Evolutionary conservation across 2,113 vertebrate species (phyloP), one percentile per base, ranked within the genome.

Genomic region (Rhineura floridana): DNA sequence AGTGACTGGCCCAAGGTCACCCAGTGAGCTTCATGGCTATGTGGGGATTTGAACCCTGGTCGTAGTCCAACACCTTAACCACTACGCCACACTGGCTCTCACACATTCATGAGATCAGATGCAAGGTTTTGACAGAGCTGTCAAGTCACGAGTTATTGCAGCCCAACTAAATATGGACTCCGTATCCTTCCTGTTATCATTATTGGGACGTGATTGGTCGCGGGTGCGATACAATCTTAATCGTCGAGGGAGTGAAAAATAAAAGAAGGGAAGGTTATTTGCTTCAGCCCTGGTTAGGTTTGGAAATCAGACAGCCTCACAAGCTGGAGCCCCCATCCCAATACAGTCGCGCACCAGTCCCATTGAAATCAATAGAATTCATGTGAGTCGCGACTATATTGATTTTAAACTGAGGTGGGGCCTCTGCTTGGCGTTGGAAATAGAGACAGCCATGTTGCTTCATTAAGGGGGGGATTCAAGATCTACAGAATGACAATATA

Each of bases 121-220:
- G 96, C 93, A 97, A 96, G 97, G 95, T 94, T 95, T 82, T 96
- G 97, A 98, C 97, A 97, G 97, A 97, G 96, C 97, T 97, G 96
- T 96, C 97, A 96, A 97, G 96, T 97, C 98, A 98, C 98, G 97
- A 95, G 92, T 98, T 97, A 50, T 63, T 7, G 98, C 98, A 97
- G 98, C 97, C 97, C 98, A 98, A n/a, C n/a, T n/a, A n/a, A n/a
- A n/a, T n/a, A n/a, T 94, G 96, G 98, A 97, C 96, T 97, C 94
- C 90, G 21, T 59, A 95, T 93, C 96, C 95, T 95, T 96, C 78
- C 13, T 92, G 91, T 42, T n/a, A n/a, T n/a, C 69, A 94, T 92
- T 85, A 83, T 81, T 82, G 95, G 95, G 92, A 87, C 90, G 93
- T 91, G 96, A 90, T 91, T 93, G 87, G 94, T 90, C 75, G 91